Evolutionary conservation across 2,888 invertebrate species (phyloP).

Genomic region (Hirtodrosophila duncani): DNA sequence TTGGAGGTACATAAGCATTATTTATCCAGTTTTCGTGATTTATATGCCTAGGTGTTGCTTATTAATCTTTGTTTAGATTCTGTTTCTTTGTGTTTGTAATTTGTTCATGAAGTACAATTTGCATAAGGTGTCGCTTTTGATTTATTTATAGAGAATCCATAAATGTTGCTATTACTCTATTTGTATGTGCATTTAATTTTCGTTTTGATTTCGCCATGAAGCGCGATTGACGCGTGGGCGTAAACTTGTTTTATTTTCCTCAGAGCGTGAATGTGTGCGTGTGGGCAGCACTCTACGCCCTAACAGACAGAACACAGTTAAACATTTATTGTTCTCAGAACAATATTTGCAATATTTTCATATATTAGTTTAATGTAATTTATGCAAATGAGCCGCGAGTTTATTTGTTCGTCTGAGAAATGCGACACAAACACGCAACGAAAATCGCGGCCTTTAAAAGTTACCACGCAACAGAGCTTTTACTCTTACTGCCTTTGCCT

Average conservation of each 20-base stretch:
- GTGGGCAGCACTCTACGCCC: slow-evolving; percentile 12
- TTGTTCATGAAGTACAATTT: too few species aligned
- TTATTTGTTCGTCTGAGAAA: slow-evolving; percentile 12
- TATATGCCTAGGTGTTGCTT: too few species aligned
- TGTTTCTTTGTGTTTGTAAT: too few species aligned
- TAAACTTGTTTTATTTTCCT: slow-evolving; percentile 11
- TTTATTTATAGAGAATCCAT: too few species aligned
- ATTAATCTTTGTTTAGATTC: too few species aligned
- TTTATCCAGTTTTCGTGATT: too few species aligned
- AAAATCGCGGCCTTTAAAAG: neutral
- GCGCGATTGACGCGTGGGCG: slow-evolving; percentile 22
- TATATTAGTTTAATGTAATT: slow-evolving; percentile 18
- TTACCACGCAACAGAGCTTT: slow-evolving; percentile 29
- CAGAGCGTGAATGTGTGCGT: slow-evolving; percentile 7
- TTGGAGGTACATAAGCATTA: too few species aligned
- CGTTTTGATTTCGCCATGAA: slow-evolving; percentile 19
- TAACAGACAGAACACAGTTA: slow-evolving; percentile 7
- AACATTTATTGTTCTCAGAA: slow-evolving; percentile 11
- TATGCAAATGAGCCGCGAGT: slow-evolving; percentile 17
- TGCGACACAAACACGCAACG: slow-evolving; percentile 19
- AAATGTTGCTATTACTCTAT: too few species aligned
- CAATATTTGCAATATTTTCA: slow-evolving; percentile 39
- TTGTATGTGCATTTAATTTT: slow-evolving; percentile 13
- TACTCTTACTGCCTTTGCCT: slow-evolving; percentile 1
- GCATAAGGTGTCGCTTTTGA: too few species aligned